These are phyloP conservation scores for Callospermophilus lateralis DNA, from an alignment of 2,113 vertebrate species.

Conservation along the genomic window DNA sequence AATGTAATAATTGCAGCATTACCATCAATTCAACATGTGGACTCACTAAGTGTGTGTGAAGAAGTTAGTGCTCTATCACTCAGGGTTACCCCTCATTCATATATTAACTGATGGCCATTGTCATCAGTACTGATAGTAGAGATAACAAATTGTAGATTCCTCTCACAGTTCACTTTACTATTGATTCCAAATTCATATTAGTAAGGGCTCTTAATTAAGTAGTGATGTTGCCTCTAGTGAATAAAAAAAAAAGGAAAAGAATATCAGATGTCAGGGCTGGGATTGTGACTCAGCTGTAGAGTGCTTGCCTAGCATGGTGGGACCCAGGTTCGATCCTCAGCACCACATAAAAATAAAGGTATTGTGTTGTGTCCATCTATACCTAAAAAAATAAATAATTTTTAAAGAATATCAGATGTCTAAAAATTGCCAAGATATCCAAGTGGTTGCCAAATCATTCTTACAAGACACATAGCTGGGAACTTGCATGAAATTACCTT, in stretches of 20 bases:
- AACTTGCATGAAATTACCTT: too few species aligned
- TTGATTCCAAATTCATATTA: not conserved
- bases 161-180: not conserved
- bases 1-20: not conserved
- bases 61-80: not conserved
- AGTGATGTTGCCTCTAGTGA: not conserved
- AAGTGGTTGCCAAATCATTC: too few species aligned
- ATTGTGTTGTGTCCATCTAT: too few species aligned
- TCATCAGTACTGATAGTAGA: not conserved
- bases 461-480: too few species aligned
- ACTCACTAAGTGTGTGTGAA: not conserved
- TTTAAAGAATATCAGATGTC: not conserved
- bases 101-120: not conserved
- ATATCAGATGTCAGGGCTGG: not conserved
- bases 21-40: not conserved
- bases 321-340: too few species aligned
- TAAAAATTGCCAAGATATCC: too few species aligned
- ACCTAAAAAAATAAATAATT: too few species aligned
- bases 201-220: not conserved
- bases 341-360: too few species aligned
- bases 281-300: too few species aligned
- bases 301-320: rapidly evolving
- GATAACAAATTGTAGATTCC: not conserved
- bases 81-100: not conserved
- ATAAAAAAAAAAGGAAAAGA: not conserved